Evolutionary conservation across 2,888 invertebrate genomes (phyloP), one percentile per base, ranked within the genome.

Genomic region (Rambutsinella grinnellia): DNA sequence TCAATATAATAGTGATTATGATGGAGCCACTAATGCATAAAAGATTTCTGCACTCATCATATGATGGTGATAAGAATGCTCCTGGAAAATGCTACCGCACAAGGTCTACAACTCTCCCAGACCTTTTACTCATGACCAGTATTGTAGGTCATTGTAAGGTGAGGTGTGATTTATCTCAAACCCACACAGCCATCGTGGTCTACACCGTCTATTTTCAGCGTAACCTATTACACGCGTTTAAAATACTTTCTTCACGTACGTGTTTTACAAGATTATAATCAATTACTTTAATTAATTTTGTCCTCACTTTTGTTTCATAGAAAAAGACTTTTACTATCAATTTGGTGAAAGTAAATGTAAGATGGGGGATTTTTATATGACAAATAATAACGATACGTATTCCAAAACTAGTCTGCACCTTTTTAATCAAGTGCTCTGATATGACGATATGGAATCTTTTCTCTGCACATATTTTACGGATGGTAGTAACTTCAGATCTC

Each of bases 131-230:
- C 26, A 61, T 49, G 49, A 63, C 26, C 13, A 44, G 13, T 10
- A 8, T 44, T 13, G 44, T 44, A 13, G 13, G 44, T 44, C 13
- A 10, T 13, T 44, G 44, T 44, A 44, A 46, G 47, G 49, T 63
- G 51, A 61, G n/a, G n/a, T 47, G 61, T 51, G 47, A 63, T 61
- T 61, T 46, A 13, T n/a, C n/a, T n/a, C n/a, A n/a, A n/a, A n/a
- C n/a, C n/a, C n/a, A n/a, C n/a, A n/a, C n/a, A n/a, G n/a, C n/a
- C n/a, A n/a, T n/a, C n/a, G n/a, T n/a, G n/a, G n/a, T n/a, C n/a
- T n/a, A n/a, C n/a, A n/a, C n/a, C n/a, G n/a, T n/a, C n/a, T n/a
- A n/a, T n/a, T n/a, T n/a, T n/a, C n/a, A n/a, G n/a, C n/a, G n/a
- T n/a, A n/a, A n/a, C n/a, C n/a, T n/a, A n/a, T n/a, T n/a, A n/a